These are phyloP conservation scores for Philantomba maxwellii DNA, from an alignment of 2,113 vertebrate species.

Conservation along the genomic window DNA sequence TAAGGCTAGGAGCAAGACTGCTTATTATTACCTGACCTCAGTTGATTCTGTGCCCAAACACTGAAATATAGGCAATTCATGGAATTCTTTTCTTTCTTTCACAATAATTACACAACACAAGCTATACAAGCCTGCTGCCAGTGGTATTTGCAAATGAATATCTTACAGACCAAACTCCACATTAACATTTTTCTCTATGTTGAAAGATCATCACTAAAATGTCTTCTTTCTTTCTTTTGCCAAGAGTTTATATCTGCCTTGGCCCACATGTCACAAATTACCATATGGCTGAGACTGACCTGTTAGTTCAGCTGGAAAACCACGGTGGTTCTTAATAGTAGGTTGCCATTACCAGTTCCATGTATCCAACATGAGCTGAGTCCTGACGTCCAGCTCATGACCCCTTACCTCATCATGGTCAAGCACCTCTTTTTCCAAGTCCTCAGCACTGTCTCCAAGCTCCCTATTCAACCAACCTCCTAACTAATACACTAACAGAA, in stretches of 20 bases:
- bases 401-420: background rate
- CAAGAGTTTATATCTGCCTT: background rate
- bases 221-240: background rate
- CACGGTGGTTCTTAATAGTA: background rate
- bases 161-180: conserved; percentile 15
- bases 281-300: background rate
- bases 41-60: conserved; percentile 54
- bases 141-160: conserved; percentile 28
- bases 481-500: background rate
- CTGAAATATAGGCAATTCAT: conserved; percentile 50
- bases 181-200: background rate
- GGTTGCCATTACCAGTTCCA: background rate
- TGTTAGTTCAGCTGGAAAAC: background rate
- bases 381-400: background rate
- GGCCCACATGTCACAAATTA: background rate
- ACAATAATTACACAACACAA: conserved; percentile 33
- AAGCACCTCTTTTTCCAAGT: background rate
- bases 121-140: background rate
- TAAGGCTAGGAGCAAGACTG: conserved; percentile 27
- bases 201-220: conserved; percentile 16
- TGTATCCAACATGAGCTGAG: background rate
- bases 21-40: conserved; percentile 64
- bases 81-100: conserved; percentile 38
- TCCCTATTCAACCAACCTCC: background rate
- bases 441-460: background rate